Conservation (phyloP, 2,113 vertebrate species). For the Cyrtonyx montezumae region DNA sequence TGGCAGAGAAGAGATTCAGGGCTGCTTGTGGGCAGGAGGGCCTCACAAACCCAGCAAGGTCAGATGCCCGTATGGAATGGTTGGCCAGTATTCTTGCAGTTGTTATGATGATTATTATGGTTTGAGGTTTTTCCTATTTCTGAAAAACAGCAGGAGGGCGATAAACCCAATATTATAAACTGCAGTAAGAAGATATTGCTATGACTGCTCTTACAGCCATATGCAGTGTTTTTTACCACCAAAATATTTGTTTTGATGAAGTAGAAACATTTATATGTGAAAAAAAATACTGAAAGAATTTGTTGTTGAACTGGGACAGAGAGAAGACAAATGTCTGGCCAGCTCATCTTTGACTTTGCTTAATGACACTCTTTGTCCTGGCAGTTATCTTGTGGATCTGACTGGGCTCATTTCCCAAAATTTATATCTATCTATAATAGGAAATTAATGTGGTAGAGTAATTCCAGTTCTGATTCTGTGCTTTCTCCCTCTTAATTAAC, state of each 20-base stretch:
- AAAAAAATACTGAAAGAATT: not conserved
- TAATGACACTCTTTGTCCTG: not conserved
- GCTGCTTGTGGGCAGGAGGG: not conserved
- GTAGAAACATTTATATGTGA: not conserved
- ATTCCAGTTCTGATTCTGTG: conserved; percentile 10
- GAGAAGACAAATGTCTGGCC: not conserved
- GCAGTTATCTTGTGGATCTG: not conserved
- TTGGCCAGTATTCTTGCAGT: not conserved
- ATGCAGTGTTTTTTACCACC: not conserved
- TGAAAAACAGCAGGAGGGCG: not conserved
- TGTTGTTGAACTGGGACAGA: not conserved
- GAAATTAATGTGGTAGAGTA: not conserved
- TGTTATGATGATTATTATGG: not conserved
- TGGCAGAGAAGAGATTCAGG: not conserved
- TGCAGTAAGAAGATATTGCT: not conserved
- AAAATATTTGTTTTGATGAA: not conserved
- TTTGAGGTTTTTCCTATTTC: not conserved
- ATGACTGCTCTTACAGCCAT: not conserved
- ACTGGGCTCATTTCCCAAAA: not conserved
- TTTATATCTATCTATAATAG: not conserved
- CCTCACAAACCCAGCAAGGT: accelerated
- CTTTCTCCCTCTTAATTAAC: not conserved
- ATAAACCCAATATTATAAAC: not conserved
- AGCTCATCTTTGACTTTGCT: not conserved
- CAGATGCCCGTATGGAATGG: not conserved